Base-by-base conservation (phyloP, 2,797 vertebrate genomes). In the Babyrousa celebensis region DNA sequence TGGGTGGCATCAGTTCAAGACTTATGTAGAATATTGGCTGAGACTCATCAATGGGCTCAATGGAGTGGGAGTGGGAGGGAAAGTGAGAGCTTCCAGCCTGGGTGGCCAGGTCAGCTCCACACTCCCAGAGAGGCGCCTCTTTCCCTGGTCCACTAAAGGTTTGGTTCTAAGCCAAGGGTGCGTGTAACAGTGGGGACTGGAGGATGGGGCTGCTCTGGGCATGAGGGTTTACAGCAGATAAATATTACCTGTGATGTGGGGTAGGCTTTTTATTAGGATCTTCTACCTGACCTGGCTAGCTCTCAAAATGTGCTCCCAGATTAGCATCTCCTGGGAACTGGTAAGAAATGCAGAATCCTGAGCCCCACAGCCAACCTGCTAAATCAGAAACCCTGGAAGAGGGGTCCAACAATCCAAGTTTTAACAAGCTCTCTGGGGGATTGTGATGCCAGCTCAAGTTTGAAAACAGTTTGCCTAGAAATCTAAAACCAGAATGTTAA, bases 381-480 rank as follows among this genome's bases (percentile, higher is more conserved):
- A 88, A 93, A 72, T 80, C 70, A 80, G 60, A 77, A 96, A 52
- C 32, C 56, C 62, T 29, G 65, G 29, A 10, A n/a, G 9, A 10
- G 1, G 21, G 52, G 32, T 52, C 20, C 43, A 54, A 40, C 11
- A 48, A 74, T 40, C 95, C 68, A 82, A 48, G 48, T 43, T 93
- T 88, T 85, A 78, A 93, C 65, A n/a, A 74, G 40, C 56, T 60
- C 43, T 80, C 79, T 48, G 11, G 52, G 58, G 15, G 48, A 87
- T 48, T 71, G 65, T 62, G 60, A 82, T 54, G 29, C 65, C 36
- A 17, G 43, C 75, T 89, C 48, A 52, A 71, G 72, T 82, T 75
- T 89, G 79, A 95, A 91, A 96, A 75, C 36, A 10, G 17, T 78
- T 89, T 88, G 67, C 89, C 52, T 79, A 65, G 63, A 91, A 89